Conservation (phyloP, 2,797 vertebrate species). For the Macropodus opercularis region DNA sequence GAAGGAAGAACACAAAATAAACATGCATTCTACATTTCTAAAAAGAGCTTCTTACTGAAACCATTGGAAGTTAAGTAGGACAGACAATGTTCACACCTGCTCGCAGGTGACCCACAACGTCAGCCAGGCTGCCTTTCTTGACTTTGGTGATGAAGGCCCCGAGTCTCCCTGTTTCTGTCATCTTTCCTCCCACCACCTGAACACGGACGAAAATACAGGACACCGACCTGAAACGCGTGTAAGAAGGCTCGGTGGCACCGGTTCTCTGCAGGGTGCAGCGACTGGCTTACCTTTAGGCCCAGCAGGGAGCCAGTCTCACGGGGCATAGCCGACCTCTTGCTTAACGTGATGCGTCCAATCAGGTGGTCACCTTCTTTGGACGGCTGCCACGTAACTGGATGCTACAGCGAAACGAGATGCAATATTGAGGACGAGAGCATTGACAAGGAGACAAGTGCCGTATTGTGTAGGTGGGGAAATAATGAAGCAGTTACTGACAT, state of each 20-base stretch:
- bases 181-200: constrained; percentile 98
- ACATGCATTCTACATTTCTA: background rate
- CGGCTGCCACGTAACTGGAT: constrained; percentile 97
- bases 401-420: constrained; percentile 72
- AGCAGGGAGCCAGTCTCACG: constrained; percentile 94
- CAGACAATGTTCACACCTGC: constrained; percentile 83
- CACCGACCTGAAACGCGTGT: background rate
- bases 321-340: constrained; percentile 96
- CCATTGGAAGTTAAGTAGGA: background rate
- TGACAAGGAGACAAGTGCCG: background rate
- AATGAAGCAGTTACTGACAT: no score
- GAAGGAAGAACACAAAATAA: background rate
- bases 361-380: constrained; percentile 98
- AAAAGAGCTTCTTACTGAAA: background rate
- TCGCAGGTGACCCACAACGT: constrained; percentile 95
- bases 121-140: constrained; percentile 98
- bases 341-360: constrained; percentile 96
- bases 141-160: constrained; percentile 99
- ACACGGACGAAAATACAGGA: constrained; percentile 14
- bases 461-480: no score
- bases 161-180: constrained; percentile 94
- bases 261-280: background rate
- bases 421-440: background rate
- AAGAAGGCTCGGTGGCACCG: background rate
- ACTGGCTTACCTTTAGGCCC: constrained; percentile 91